Evolutionary conservation across 2,888 invertebrate genomes (phyloP), one percentile per base, ranked within the genome.

Genomic region (Coelopa pilipes): DNA sequence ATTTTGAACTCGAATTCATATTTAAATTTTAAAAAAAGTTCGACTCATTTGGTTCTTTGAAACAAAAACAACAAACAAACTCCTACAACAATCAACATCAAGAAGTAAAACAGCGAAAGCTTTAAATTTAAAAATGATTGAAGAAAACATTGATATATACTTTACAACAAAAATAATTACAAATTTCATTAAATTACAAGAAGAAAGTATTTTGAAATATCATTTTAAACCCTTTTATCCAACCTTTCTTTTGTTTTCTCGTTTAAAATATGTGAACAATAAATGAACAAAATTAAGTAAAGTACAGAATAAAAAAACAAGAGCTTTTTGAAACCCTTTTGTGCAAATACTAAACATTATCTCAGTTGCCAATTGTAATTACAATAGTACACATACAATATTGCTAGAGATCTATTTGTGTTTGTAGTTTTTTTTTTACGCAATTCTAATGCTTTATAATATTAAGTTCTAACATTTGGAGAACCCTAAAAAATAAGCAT

Each of bases 1-100:
- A 34, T 34, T 34, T 34, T 7, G 34, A 34, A 34, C 34, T 34
- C 34, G 34, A 34, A 34, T 34, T 34, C 34, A 4, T 34, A 34
- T 34, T 34, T 4, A 34, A 34, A 34, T 34, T 34, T 34, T 4
- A 34, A 15, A 4, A 65, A 70, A 74, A 50, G 65, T 70, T 11
- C 24, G 57, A 24, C 66, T 66, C 74, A 70, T 74, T 74, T 70
- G 74, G 65, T 65, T 19, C 57, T 65, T 65, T 34, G 59, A 57
- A 19, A 19, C 4, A 57, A 50, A 19, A 65, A 72, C 47, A 19
- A 19, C 4, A 57, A 50, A 19, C 65, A 72, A 57, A 69, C 15
- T 53, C 46, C 17, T 9, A 66, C 34, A 63, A 46, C n/a, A 17
- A 66, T 47, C 19, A 50, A 12, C 47, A 66, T 66, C 47, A 17